Evolutionary conservation across 2,113 vertebrate species (phyloP).

Genomic region (Cryptomyrus ogoouensis): DNA sequence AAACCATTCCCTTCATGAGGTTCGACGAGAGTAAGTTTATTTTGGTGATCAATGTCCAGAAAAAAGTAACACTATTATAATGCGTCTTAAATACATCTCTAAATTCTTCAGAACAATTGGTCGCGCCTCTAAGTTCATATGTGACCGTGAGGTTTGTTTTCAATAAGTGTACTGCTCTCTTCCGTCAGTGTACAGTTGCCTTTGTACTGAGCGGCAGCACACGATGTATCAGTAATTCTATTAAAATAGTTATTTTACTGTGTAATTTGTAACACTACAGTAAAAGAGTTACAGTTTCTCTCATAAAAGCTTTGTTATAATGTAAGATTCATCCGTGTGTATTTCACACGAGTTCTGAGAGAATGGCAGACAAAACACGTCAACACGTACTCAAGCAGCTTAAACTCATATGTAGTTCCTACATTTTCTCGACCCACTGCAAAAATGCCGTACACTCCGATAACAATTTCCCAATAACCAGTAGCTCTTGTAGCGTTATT

Average conservation of each 20-base stretch:
- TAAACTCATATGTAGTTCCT: neutral
- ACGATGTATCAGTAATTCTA: neutral
- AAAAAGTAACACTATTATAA: neutral
- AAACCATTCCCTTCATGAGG: neutral
- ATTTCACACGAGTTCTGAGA: neutral
- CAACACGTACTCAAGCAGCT: neutral
- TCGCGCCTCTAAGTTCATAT: neutral
- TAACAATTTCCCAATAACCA: neutral
- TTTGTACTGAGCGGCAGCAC: neutral
- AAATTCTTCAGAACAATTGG: neutral
- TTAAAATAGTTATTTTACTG: neutral
- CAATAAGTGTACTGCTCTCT: neutral
- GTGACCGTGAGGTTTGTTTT: neutral
- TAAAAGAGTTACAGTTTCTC: neutral
- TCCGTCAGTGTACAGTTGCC: neutral
- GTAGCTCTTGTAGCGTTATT: neutral
- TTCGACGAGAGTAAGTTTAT: neutral
- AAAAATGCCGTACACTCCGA: neutral
- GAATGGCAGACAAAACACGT: neutral
- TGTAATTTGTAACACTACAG: neutral
- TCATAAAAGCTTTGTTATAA: neutral
- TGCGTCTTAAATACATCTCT: neutral
- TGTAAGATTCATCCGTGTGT: neutral
- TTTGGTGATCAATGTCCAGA: neutral
- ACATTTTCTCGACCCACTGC: neutral